These are phyloP conservation scores for Elgaria multicarinata DNA, from an alignment of 2,113 vertebrate genomes.

Conservation along the genomic window DNA sequence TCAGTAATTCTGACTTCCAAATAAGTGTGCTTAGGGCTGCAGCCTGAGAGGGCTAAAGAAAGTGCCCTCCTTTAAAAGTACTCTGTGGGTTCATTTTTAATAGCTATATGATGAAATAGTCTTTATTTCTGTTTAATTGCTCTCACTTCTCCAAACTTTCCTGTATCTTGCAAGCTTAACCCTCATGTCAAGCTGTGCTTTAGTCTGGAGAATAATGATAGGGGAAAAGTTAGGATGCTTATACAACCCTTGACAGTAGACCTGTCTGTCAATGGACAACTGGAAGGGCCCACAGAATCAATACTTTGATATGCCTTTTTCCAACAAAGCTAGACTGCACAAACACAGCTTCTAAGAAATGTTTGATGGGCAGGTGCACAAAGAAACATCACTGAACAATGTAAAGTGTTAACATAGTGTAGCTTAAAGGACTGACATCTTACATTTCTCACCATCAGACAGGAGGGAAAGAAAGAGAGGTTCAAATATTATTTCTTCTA, in stretches of 20 bases:
- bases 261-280: background rate
- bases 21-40: background rate
- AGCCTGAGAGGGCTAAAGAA: background rate
- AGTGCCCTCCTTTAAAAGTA: background rate
- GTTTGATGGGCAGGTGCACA: background rate
- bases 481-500: slow-evolving; percentile 12
- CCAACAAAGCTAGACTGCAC: background rate
- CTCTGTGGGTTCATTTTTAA: slow-evolving; percentile 9
- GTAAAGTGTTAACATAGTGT: background rate
- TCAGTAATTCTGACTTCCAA: background rate
- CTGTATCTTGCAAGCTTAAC: background rate
- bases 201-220: background rate
- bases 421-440: background rate
- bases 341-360: background rate
- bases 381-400: background rate
- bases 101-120: background rate
- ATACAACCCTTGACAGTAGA: background rate
- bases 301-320: background rate
- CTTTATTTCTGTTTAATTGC: background rate
- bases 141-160: background rate
- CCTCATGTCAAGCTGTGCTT: slow-evolving; percentile 11
- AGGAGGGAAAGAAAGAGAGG: background rate
- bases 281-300: background rate
- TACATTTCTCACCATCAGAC: background rate
- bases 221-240: background rate